Evolutionary conservation across 2,113 vertebrate species (phyloP).

Genomic region (pig (Sus scrofa)): DNA sequence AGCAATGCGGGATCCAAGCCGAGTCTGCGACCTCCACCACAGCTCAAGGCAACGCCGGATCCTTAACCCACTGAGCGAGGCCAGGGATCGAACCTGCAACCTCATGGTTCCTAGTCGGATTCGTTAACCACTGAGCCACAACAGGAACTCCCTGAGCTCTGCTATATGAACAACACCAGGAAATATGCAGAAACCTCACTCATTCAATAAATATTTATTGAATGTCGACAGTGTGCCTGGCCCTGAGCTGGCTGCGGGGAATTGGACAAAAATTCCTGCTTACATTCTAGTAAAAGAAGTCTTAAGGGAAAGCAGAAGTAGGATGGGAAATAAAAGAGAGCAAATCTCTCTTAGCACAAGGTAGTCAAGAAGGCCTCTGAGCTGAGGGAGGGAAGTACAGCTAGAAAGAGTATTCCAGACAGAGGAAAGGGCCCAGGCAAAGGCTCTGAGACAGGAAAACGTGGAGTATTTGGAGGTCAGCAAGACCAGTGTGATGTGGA

Average conservation of each 20-base stretch:
- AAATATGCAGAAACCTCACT: conserved; percentile 35
- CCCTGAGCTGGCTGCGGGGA: not conserved
- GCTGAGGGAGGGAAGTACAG: not conserved
- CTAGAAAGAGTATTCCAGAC: not conserved
- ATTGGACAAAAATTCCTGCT: not conserved
- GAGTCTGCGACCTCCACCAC: too few relatives aligned
- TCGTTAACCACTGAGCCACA: too few relatives aligned
- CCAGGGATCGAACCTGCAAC: too few relatives aligned
- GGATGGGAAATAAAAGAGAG: not conserved
- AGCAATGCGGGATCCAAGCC: too few relatives aligned
- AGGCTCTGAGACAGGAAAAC: not conserved
- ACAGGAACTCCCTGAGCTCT: too few relatives aligned
- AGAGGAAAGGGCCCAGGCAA: not conserved
- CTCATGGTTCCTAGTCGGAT: too few relatives aligned
- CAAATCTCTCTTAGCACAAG: not conserved
- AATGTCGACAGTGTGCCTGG: not conserved
- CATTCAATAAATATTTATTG: conserved; percentile 54
- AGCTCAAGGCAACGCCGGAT: too few relatives aligned
- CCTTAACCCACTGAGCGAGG: too few relatives aligned
- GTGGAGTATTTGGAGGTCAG: not conserved
- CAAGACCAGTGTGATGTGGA: not conserved
- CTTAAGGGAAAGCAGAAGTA: not conserved
- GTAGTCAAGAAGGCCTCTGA: not conserved
- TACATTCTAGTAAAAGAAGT: not conserved
- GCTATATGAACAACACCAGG: not conserved